Evolutionary conservation across 2,797 vertebrate species (phyloP).

Genomic region (Glossophaga mutica): DNA sequence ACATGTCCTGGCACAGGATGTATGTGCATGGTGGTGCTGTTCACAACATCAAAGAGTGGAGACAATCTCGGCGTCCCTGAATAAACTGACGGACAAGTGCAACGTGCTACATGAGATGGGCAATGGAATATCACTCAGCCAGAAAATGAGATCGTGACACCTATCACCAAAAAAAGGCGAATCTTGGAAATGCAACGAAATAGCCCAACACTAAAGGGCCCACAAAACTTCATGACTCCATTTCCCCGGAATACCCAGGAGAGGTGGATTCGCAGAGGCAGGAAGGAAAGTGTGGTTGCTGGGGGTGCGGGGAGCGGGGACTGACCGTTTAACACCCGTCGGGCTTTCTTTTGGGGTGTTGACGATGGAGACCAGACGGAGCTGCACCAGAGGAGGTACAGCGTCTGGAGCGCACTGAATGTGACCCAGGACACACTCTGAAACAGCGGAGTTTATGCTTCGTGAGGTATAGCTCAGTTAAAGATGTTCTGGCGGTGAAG

Average conservation of each 20-base stretch:
- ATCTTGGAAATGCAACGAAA: background rate
- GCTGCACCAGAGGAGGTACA: accelerated
- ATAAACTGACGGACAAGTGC: background rate
- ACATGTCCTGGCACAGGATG: background rate
- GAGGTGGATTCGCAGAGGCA: background rate
- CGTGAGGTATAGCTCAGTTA: background rate
- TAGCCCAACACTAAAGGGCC: background rate
- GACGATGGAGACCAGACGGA: background rate
- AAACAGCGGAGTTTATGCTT: background rate
- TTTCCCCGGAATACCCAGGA: background rate
- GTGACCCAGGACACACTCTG: background rate
- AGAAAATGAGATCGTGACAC: background rate
- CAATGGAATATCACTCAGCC: background rate
- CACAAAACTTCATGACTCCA: background rate
- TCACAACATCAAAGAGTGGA: background rate
- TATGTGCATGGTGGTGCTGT: background rate
- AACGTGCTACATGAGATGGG: no score
- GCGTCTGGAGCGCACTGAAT: no score
- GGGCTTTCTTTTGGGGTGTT: background rate
- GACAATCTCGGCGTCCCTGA: background rate
- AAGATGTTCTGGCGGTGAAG: background rate
- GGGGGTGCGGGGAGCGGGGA: background rate
- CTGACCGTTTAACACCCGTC: background rate
- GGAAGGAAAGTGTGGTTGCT: background rate
- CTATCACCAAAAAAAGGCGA: background rate